A percentile compares a stretch with the other conserved stretches of the same genome.
Conservation (phyloP, 2,888 invertebrate species). For the Congeria kusceri region DNA sequence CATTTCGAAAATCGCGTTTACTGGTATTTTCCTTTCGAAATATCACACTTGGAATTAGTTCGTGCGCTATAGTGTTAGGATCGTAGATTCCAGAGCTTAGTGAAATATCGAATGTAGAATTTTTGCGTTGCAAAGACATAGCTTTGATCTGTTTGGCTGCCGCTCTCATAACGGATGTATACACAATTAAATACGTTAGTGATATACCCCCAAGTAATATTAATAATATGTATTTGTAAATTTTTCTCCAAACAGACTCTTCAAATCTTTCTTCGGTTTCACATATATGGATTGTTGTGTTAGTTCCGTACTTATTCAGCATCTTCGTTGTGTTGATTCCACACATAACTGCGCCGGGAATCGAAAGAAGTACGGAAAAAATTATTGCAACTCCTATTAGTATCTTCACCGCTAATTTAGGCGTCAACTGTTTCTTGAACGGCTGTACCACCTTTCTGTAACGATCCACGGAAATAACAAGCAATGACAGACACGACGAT, state of each 20-base stretch:
- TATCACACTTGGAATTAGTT: too few species aligned
- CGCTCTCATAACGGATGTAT: constrained; percentile 31
- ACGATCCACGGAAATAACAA: constrained; percentile 39
- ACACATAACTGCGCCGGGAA: constrained; percentile 43
- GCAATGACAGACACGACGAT: constrained; percentile 27
- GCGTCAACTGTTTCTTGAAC: constrained; percentile 32
- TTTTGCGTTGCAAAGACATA: too few species aligned
- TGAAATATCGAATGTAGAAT: too few species aligned
- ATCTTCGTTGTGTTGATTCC: constrained; percentile 34
- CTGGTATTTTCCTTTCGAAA: too few species aligned
- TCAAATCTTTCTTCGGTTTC: constrained; percentile 22
- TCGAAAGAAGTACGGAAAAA: neutral
- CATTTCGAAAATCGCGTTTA: too few species aligned
- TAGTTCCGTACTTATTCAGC: constrained; percentile 22
- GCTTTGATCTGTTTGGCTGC: too few species aligned
- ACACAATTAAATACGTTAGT: constrained; percentile 19
- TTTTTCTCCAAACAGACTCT: constrained; percentile 14
- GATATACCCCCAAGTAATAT: constrained; percentile 28
- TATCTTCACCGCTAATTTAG: constrained; percentile 16
- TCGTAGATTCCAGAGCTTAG: too few species aligned
- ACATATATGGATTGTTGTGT: constrained; percentile 31
- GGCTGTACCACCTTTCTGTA: constrained; percentile 31
- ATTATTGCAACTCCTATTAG: neutral
- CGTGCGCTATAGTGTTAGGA: too few species aligned
- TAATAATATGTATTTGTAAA: constrained; percentile 36